Evolutionary conservation across 2,113 vertebrate genomes (phyloP).

Genomic region (Oxyruncus cristatus): DNA sequence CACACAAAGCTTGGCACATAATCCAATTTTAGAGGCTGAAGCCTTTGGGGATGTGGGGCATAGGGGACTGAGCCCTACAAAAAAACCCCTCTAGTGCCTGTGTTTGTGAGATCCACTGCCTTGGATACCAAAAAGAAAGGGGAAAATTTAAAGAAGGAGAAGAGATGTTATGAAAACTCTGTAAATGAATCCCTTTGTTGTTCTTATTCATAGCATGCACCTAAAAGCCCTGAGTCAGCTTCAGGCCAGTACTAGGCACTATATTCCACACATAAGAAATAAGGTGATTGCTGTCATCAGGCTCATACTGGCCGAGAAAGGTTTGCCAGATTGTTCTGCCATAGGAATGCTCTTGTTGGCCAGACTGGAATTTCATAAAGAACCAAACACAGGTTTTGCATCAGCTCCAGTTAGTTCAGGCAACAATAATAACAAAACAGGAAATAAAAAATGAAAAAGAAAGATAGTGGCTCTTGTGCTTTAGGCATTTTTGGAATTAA

Average conservation of each 20-base stretch:
- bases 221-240: slow-evolving; percentile 19
- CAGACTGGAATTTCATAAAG: background rate
- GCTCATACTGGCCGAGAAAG: background rate
- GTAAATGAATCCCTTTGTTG: background rate
- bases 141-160: background rate
- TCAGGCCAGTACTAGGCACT: background rate
- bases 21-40: background rate
- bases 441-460: background rate
- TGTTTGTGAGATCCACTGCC: background rate
- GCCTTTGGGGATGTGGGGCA: background rate
- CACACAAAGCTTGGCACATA: background rate
- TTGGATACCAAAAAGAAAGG: background rate
- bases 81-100: background rate
- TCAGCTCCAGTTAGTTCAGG: background rate
- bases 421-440: background rate
- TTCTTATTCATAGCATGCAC: background rate
- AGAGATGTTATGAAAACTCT: background rate
- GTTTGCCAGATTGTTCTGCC: slow-evolving; percentile 4
- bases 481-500: background rate
- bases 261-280: slow-evolving; percentile 12
- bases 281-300: slow-evolving; percentile 15
- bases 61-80: background rate
- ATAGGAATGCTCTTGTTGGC: background rate
- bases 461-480: background rate
- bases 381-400: background rate